phyloP scores from a whole-genome alignment of 1,140 invertebrate genomes.

The Pseudomyrmex gracilis region DNA sequence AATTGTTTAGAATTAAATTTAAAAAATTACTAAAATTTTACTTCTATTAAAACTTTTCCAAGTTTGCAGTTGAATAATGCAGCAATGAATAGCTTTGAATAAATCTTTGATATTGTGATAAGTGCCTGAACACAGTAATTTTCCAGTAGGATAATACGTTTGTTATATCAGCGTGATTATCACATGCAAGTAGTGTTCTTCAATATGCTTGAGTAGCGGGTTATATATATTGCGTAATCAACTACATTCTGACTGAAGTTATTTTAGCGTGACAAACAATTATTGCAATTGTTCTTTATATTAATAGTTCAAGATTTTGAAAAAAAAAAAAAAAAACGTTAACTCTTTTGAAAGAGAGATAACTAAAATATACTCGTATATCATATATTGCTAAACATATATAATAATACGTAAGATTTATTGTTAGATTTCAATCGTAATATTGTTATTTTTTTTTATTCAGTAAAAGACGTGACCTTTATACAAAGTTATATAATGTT shows the following conservation, averaged over 20 bases:
- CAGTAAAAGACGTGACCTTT: too few relatives aligned
- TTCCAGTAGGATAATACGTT: slow-evolving; percentile 51
- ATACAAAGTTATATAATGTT: too few relatives aligned
- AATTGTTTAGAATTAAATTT: too few relatives aligned
- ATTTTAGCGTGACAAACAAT: not conserved
- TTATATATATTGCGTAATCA: not conserved
- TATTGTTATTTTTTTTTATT: not conserved
- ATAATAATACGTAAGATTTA: too few relatives aligned
- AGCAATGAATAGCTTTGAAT: too few relatives aligned
- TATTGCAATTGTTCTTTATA: not conserved
- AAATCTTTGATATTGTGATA: not conserved
- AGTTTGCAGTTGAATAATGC: not conserved
- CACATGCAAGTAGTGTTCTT: slow-evolving; percentile 40
- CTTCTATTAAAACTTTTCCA: too few relatives aligned
- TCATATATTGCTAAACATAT: too few relatives aligned
- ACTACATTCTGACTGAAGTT: not conserved
- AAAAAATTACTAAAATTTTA: too few relatives aligned
- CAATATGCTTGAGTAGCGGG: not conserved
- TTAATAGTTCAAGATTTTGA: not conserved
- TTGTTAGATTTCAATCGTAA: too few relatives aligned
- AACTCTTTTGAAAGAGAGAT: not conserved
- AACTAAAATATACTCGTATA: too few relatives aligned
- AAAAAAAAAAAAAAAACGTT: not conserved
- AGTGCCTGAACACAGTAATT: slow-evolving; percentile 44
- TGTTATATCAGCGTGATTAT: slow-evolving; percentile 36